phyloP scores from a whole-genome alignment of 2,797 vertebrate genomes.

The Podarcis lilfordi region DNA sequence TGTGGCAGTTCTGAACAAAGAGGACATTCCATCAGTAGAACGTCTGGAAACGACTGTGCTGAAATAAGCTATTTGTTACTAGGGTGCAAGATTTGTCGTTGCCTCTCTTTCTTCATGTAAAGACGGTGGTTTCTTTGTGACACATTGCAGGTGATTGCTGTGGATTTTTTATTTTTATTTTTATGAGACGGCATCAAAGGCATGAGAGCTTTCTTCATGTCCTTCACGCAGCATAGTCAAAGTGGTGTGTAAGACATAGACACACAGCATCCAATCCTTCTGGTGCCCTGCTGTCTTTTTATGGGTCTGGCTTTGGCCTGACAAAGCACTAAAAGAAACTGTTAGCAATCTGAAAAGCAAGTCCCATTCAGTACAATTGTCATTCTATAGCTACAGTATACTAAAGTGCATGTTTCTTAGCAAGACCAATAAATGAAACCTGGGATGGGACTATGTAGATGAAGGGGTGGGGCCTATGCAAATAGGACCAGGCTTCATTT shows the following conservation, averaged over 20 bases:
- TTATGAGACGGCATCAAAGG: neutral
- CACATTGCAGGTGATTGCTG: neutral
- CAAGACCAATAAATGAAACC: neutral
- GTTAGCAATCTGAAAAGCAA: conserved; percentile 6
- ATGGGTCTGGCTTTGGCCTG: conserved; percentile 14
- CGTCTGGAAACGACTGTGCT: neutral
- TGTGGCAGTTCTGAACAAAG: neutral
- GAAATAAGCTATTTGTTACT: conserved; percentile 11
- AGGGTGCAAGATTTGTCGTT: conserved; percentile 9
- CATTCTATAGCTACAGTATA: neutral
- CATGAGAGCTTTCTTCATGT: conserved; percentile 9
- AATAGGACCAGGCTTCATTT: neutral
- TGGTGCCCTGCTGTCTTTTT: neutral
- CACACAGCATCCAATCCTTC: neutral
- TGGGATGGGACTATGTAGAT: neutral
- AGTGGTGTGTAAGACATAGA: neutral
- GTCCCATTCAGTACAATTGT: neutral
- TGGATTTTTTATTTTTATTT: conserved; percentile 22
- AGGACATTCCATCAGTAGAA: neutral
- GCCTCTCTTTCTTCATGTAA: conserved; percentile 9
- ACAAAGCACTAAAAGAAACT: conserved; percentile 26
- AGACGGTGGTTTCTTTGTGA: conserved; percentile 24
- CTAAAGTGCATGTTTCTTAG: neutral
- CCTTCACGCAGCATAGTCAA: conserved; percentile 23
- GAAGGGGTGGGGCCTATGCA: neutral